Conservation (phyloP, 2,888 invertebrate species). For the Tipula helvola region DNA sequence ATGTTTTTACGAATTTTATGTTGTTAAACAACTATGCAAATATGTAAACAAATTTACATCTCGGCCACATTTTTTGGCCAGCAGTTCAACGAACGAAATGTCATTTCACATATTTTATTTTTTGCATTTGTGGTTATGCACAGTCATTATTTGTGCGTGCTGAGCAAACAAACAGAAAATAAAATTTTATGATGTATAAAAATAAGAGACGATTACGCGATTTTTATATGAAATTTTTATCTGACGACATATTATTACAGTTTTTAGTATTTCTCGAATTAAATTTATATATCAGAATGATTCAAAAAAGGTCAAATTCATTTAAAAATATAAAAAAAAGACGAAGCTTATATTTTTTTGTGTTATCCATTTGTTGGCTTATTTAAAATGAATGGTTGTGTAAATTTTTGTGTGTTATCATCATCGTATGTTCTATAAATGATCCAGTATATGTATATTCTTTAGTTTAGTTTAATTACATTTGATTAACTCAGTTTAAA, state of each 20-base stretch:
- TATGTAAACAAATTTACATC: too few relatives aligned
- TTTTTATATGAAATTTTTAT: not conserved
- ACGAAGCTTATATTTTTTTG: not conserved
- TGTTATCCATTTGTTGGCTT: not conserved
- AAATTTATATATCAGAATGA: not conserved
- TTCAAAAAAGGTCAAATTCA: not conserved
- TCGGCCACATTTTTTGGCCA: not conserved
- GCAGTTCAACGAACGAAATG: not conserved
- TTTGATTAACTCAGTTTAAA: not conserved
- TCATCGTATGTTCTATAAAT: not conserved
- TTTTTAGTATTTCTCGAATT: not conserved
- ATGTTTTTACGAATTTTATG: too few relatives aligned
- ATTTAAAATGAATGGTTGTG: not conserved
- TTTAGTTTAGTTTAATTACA: conserved; percentile 4
- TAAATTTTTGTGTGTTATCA: not conserved
- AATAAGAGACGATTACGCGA: not conserved
- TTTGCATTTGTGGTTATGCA: not conserved
- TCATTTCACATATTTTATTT: not conserved
- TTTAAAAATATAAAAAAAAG: not conserved
- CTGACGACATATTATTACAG: not conserved
- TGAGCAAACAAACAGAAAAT: not conserved
- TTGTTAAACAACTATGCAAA: too few relatives aligned
- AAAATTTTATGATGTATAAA: not conserved
- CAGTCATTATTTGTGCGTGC: not conserved
- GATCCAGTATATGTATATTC: not conserved